Base-by-base conservation (phyloP, 2,113 vertebrate species). In the Porphyrio hochstetteri region DNA sequence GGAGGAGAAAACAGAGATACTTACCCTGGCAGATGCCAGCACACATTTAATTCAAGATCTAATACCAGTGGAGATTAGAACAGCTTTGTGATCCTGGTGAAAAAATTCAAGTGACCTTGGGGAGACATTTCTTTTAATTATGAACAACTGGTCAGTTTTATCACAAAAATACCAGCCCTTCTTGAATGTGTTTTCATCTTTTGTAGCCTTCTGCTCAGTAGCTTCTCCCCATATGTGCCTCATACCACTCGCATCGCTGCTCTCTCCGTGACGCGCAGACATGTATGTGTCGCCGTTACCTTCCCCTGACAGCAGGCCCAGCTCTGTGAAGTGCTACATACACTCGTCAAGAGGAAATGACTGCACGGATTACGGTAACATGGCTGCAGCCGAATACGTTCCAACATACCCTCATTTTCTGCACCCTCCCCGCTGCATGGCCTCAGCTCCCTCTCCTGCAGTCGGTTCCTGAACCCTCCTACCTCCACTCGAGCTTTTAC, bases 1-100 rank as follows among this genome's bases (percentile, higher is more conserved):
- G n/a, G 20, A 55, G 19, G 8, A 63, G 9, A 36, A 81, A 86
- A 29, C 60, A 55, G 75, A 75, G 60, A 57, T 69, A 87, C 82
- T 87, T 90, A 94, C 85, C 82, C 68, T 80, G 28, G 52, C 85
- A 96, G 90, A 87, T 81, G 90, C 90, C 60, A 91, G 82, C 81
- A 95, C 70, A 71, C 55, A 69, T 91, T 96, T 92, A 94, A 89
- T 94, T 97, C 96, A 96, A 92, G 88, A 64, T 94, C 28, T 63
- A 88, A 91, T 71, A 87, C 64, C 80, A 55, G 63, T 68, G 60
- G 82, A 96, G 65, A 92, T 90, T 50, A 91, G 82, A 97, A 96
- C 65, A 94, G 94, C 92, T 93, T 93, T 82, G 80, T 57, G 65
- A 88, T 80, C 59, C 52, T 21, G 40, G 91, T 16, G 1, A 81